Evolutionary conservation across 2,797 vertebrate genomes (phyloP), one percentile per base, ranked within the genome.

Genomic region (Typhlichthys subterraneus): DNA sequence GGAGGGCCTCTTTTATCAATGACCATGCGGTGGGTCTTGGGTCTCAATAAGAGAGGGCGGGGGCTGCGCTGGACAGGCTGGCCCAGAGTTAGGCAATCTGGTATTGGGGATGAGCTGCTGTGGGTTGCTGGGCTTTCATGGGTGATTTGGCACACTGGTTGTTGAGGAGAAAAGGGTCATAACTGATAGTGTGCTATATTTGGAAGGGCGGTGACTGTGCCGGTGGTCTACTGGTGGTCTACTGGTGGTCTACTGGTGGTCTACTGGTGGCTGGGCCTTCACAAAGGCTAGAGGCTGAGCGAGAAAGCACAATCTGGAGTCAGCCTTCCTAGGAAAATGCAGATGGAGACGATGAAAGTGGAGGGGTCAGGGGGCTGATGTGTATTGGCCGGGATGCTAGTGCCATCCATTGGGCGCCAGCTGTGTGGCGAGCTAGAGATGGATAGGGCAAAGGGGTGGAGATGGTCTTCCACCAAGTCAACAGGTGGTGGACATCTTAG

Each of bases 1-100:
- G 84, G 85, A 88, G 94, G 89, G 84, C 93, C 82, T 56, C 91
- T 92, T 89, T 93, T 89, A 90, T 94, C 93, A 92, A 92, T 93
- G 89, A 92, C 87, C 84, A 88, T 85, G 91, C 85, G 92, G 93
- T 91, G 89, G 93, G 93, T 94, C 94, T 93, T 46, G 70, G 90
- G 87, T 76, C 91, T 84, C 76, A 80, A 82, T 68, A 67, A 59
- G 69, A 81, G 84, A 70, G 76, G 53, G 82, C 80, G 84, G 82
- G 87, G 84, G 83, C 85, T 85, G 80, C 70, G 75, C 71, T 57
- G 68, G 80, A 73, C 55, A 73, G 67, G 67, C 78, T 64, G 69
- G 67, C 7, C 10, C 13, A 64, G 81, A 71, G 62, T 74, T 75
- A 53, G 23, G 23, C 23, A 23, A 23, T 3, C 60, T 69, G 53